phyloP scores from a whole-genome alignment of 2,797 vertebrate genomes.

The Eospalax fontanierii region DNA sequence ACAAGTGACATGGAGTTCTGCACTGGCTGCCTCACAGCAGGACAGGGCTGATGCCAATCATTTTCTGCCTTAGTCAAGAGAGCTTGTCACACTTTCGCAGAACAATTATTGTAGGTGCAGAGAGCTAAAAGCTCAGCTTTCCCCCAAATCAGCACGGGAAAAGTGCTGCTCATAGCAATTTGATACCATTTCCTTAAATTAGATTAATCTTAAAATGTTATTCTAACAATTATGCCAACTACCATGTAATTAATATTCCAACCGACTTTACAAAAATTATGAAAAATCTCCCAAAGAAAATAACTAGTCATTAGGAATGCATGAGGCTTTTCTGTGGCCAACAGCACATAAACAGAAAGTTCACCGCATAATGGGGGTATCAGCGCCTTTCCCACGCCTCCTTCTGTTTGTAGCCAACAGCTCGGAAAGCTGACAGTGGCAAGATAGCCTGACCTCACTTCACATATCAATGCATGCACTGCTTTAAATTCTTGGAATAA shows the following conservation, averaged over 20 bases:
- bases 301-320: constrained; percentile 61
- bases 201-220: constrained; percentile 77
- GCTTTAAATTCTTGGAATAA: constrained; percentile 49
- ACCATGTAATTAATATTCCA: constrained; percentile 78
- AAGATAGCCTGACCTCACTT: constrained; percentile 43
- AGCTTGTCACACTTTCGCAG: not conserved
- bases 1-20: not conserved
- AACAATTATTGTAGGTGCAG: constrained; percentile 37
- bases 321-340: not conserved
- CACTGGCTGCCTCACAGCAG: not conserved
- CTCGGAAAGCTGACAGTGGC: constrained; percentile 11
- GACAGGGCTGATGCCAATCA: not conserved
- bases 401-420: not conserved
- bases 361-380: not conserved
- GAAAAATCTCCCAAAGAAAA: constrained; percentile 79
- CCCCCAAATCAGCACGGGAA: constrained; percentile 58
- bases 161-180: constrained; percentile 77
- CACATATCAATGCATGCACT: not conserved
- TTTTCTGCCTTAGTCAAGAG: constrained; percentile 22
- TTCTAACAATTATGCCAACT: constrained; percentile 80
- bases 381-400: not conserved
- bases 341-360: constrained; percentile 17
- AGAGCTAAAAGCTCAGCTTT: constrained; percentile 27
- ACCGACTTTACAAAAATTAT: constrained; percentile 79
- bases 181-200: constrained; percentile 65